phyloP scores from a whole-genome alignment of 2,797 vertebrate genomes.

The Bovichtus diacanthus region DNA sequence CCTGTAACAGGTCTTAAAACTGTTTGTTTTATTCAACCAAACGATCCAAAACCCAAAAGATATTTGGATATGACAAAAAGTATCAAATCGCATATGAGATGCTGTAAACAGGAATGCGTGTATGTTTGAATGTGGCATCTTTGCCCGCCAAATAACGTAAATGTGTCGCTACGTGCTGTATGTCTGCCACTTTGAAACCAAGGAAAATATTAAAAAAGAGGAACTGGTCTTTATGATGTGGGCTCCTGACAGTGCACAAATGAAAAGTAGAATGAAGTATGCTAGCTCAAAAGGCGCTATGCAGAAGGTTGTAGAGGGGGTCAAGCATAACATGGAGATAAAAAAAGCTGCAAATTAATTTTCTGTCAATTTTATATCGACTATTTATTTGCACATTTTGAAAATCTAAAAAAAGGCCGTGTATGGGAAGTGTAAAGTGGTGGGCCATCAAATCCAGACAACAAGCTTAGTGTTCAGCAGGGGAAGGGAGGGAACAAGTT shows the following conservation, averaged over 20 bases:
- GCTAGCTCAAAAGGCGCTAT: too few species aligned
- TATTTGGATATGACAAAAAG: background rate
- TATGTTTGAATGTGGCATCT: background rate
- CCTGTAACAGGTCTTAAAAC: background rate
- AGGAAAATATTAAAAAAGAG: conserved; percentile 84
- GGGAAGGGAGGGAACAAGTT: conserved; percentile 36
- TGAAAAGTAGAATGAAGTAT: too few species aligned
- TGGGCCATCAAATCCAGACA: conserved; percentile 26
- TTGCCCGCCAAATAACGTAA: too few species aligned
- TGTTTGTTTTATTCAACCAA: background rate
- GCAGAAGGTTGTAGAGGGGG: too few species aligned
- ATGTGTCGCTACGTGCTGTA: conserved; percentile 90
- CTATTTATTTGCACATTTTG: background rate
- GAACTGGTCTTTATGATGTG: conserved; percentile 91
- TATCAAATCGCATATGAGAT: background rate
- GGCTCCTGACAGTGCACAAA: too few species aligned
- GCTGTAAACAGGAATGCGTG: background rate
- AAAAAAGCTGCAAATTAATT: background rate
- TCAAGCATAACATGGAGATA: too few species aligned
- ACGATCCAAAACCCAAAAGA: background rate
- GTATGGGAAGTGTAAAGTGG: background rate
- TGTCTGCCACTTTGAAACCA: conserved; percentile 89
- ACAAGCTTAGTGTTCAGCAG: conserved; percentile 39
- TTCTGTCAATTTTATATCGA: background rate
- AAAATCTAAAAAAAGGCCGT: background rate